A percentile compares a stretch with the other conserved stretches of the same genome.
Conservation (phyloP, 2,113 vertebrate species). For the Triplophysa siluroides region DNA sequence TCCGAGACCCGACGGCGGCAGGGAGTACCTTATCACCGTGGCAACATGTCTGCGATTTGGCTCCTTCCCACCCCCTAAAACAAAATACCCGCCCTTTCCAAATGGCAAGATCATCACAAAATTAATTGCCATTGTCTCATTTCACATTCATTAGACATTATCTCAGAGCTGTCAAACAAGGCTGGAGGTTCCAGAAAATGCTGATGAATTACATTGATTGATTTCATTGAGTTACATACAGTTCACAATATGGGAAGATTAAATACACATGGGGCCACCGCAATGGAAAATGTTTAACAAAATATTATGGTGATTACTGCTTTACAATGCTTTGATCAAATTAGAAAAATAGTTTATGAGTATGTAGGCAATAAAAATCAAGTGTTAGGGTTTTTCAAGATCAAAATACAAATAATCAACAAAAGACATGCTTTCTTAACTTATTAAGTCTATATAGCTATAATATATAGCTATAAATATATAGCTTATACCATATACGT, state of each 20-base stretch:
- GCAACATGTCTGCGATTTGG: slow-evolving; percentile 80
- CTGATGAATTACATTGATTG: slow-evolving; percentile 28
- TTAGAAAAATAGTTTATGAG: background rate
- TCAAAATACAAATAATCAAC: background rate
- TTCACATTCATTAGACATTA: slow-evolving; percentile 56
- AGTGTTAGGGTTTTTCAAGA: background rate
- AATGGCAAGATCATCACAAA: slow-evolving; percentile 59
- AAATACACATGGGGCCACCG: background rate
- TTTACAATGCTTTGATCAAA: background rate
- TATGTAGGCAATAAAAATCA: background rate
- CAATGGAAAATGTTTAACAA: background rate
- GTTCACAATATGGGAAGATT: background rate
- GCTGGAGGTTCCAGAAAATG: background rate
- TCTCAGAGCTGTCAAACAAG: slow-evolving; percentile 43
- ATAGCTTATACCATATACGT: background rate
- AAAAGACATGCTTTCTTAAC: background rate
- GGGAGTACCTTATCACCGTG: slow-evolving; percentile 81
- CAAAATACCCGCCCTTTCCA: slow-evolving; percentile 49
- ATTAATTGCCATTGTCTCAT: slow-evolving; percentile 63
- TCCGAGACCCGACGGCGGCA: slow-evolving; percentile 82
- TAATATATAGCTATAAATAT: no score
- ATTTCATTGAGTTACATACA: background rate
- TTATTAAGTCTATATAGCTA: no score
- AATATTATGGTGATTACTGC: slow-evolving; percentile 19
- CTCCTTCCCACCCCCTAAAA: slow-evolving; percentile 55